These are phyloP conservation scores for Margarornis squamiger DNA, from an alignment of 2,797 vertebrate species.

Conservation along the genomic window DNA sequence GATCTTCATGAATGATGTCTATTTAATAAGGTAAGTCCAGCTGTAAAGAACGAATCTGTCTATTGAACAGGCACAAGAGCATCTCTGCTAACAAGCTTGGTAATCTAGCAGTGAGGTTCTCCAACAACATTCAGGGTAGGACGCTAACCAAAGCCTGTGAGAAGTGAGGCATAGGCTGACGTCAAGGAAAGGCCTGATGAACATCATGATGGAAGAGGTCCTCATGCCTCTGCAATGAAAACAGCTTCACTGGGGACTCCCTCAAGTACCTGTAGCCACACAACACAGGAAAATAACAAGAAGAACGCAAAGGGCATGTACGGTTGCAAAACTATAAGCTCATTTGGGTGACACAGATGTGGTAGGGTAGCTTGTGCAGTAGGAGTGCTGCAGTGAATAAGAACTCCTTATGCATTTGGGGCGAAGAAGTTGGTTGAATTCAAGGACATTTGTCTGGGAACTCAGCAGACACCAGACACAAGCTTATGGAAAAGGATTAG, in stretches of 20 bases:
- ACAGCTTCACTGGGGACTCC: not conserved
- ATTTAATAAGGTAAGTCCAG: not conserved
- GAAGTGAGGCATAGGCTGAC: not conserved
- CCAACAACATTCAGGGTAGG: rapidly evolving
- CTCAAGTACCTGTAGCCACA: not conserved
- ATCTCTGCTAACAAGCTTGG: not conserved
- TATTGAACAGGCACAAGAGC: not conserved
- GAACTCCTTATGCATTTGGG: not conserved
- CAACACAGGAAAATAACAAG: not conserved
- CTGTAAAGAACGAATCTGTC: not conserved
- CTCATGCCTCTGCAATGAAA: not conserved
- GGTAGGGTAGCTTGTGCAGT: not conserved
- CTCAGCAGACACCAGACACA: rapidly evolving
- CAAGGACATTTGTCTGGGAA: not conserved
- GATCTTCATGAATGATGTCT: not conserved
- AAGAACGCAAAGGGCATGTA: not conserved
- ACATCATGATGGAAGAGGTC: not conserved
- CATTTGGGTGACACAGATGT: not conserved
- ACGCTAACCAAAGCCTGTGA: not conserved
- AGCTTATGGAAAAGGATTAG: not conserved
- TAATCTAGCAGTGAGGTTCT: not conserved
- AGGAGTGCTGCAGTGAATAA: not conserved
- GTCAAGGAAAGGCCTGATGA: not conserved
- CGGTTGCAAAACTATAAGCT: not conserved
- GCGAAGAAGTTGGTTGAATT: not conserved